phyloP scores from a whole-genome alignment of 2,113 vertebrate species.

The Platysternon megacephalum region DNA sequence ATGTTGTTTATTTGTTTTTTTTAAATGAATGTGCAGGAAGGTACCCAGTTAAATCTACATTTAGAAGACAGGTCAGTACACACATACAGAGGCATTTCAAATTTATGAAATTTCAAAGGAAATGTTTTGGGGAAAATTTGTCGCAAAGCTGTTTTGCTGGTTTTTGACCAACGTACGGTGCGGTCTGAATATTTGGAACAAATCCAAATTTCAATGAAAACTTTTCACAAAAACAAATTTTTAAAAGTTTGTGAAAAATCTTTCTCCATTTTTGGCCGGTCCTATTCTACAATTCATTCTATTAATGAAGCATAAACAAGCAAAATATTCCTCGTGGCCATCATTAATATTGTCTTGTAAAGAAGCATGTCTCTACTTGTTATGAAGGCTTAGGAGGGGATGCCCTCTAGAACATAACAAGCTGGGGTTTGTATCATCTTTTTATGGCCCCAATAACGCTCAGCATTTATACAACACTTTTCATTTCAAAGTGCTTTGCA shows the following conservation, averaged over 20 bases:
- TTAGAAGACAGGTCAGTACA: constrained; percentile 31
- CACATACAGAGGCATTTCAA: neutral
- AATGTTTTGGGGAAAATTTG: constrained; percentile 27
- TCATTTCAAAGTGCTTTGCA: neutral
- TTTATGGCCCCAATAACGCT: neutral
- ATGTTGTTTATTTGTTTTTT: constrained; percentile 35
- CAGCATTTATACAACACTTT: neutral
- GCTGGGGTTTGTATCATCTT: neutral
- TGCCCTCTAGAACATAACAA: neutral
- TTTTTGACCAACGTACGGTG: constrained; percentile 2
- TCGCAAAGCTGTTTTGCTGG: constrained; percentile 8
- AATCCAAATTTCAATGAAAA: constrained; percentile 34
- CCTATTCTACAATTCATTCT: neutral
- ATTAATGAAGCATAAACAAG: neutral
- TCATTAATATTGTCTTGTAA: neutral
- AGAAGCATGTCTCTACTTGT: neutral
- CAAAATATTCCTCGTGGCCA: neutral
- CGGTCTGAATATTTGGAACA: constrained; percentile 17
- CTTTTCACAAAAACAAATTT: neutral
- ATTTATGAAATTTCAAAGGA: neutral
- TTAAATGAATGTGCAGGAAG: neutral
- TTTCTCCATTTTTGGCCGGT: too few species aligned
- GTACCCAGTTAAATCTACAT: constrained; percentile 19
- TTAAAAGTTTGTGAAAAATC: neutral
- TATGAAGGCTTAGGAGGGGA: neutral